A percentile compares a stretch with the other conserved stretches of the same genome.
Conservation (phyloP, 2,888 invertebrate species). For the Tinea semifulvella region DNA sequence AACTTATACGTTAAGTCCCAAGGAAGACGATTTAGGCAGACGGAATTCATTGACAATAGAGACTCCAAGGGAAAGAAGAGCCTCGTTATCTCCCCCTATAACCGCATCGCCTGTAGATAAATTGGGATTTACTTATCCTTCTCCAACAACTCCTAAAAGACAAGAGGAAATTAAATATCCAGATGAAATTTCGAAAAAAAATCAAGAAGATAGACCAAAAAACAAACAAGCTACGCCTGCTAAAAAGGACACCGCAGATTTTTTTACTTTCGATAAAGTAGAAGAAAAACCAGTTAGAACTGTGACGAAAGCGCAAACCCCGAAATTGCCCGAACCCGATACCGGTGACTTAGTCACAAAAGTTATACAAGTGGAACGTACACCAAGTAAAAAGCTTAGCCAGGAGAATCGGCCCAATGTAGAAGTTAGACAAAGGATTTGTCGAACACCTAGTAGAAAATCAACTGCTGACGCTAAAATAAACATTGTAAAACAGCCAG, state of each 20-base stretch:
- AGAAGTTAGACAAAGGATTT: slow-evolving; percentile 51
- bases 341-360: slow-evolving; percentile 52
- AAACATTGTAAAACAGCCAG: slow-evolving; percentile 30
- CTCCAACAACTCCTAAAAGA: slow-evolving; percentile 45
- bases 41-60: slow-evolving; percentile 44
- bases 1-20: slow-evolving; percentile 46
- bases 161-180: slow-evolving; percentile 42
- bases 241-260: slow-evolving; percentile 31
- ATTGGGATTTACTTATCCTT: slow-evolving; percentile 32
- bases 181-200: slow-evolving; percentile 32
- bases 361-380: slow-evolving; percentile 54
- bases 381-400: slow-evolving; percentile 47
- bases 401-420: slow-evolving; percentile 47
- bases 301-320: slow-evolving; percentile 23
- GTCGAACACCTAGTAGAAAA: slow-evolving; percentile 55
- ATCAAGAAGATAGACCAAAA: slow-evolving; percentile 26
- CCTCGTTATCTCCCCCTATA: slow-evolving; percentile 34
- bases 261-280: slow-evolving; percentile 39
- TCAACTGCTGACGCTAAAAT: slow-evolving; percentile 37
- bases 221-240: slow-evolving; percentile 31
- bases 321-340: slow-evolving; percentile 30
- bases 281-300: slow-evolving; percentile 11
- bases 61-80: slow-evolving; percentile 29
- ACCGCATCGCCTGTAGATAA: slow-evolving; percentile 42
- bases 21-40: slow-evolving; percentile 44